Conservation (phyloP, 2,113 vertebrate genomes). For the Australoheros scitulus region DNA sequence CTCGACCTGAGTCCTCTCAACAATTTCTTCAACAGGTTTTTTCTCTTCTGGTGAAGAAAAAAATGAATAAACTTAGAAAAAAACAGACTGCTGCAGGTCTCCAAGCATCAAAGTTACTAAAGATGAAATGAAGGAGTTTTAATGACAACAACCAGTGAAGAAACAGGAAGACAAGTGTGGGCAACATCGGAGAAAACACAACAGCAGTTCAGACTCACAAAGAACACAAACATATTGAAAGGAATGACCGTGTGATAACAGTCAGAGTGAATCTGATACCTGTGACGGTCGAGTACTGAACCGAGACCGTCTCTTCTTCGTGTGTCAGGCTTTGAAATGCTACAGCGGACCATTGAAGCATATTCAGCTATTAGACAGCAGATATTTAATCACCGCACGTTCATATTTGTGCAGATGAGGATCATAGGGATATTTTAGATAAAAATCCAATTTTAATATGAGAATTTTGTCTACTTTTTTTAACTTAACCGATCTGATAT, state of each 20-base stretch:
- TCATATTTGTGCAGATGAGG: background rate
- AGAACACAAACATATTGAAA: background rate
- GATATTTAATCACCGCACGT: background rate
- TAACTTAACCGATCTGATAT: no score
- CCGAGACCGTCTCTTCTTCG: slow-evolving; percentile 54
- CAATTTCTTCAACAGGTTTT: slow-evolving; percentile 76
- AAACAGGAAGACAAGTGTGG: background rate
- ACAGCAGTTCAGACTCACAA: background rate
- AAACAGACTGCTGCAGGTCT: background rate
- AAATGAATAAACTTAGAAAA: slow-evolving; percentile 35
- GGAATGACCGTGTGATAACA: background rate
- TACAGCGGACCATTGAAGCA: slow-evolving; percentile 35
- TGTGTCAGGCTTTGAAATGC: slow-evolving; percentile 56
- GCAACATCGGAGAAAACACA: background rate
- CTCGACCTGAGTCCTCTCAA: slow-evolving; percentile 78
- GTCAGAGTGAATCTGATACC: slow-evolving; percentile 40
- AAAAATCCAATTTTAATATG: background rate
- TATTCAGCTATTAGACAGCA: background rate
- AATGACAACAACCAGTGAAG: background rate
- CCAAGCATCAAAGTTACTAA: background rate
- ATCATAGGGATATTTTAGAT: background rate
- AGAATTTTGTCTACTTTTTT: background rate
- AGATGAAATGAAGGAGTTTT: background rate
- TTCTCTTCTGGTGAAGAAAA: slow-evolving; percentile 74
- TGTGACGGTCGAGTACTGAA: slow-evolving; percentile 44